These are phyloP conservation scores for Malurus cyaneus DNA, from an alignment of 2,113 vertebrate genomes.

Conservation along the genomic window DNA sequence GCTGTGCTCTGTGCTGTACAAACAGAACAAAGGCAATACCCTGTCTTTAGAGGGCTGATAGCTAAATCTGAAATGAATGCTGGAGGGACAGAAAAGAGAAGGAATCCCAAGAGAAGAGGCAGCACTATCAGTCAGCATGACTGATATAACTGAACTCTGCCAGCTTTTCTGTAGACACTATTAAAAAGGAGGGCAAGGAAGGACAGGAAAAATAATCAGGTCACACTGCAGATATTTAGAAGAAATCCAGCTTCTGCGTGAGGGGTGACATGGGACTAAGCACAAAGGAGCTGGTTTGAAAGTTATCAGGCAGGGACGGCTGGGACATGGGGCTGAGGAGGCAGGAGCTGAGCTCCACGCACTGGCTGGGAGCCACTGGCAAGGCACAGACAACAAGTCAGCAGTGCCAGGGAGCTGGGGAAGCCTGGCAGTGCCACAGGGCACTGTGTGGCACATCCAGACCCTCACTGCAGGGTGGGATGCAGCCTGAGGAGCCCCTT, in stretches of 20 bases:
- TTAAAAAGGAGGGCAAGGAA: slow-evolving; percentile 53
- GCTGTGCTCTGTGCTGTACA: slow-evolving; percentile 16
- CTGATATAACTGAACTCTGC: slow-evolving; percentile 40
- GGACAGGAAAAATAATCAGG: slow-evolving; percentile 60
- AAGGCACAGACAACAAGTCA: not conserved
- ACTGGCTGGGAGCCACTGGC: rapidly evolving
- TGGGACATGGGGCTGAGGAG: not conserved
- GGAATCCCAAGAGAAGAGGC: slow-evolving; percentile 59
- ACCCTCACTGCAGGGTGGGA: not conserved
- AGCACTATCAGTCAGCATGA: slow-evolving; percentile 54
- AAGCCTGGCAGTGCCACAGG: not conserved
- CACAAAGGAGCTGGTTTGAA: slow-evolving; percentile 30
- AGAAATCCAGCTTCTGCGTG: not conserved
- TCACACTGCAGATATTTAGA: slow-evolving; percentile 42
- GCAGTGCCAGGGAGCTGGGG: not conserved
- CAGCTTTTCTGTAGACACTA: slow-evolving; percentile 45
- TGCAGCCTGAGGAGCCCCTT: not conserved
- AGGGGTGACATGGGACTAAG: not conserved
- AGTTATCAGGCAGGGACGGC: not conserved
- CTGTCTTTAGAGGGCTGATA: slow-evolving; percentile 53
- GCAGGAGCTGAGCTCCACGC: not conserved
- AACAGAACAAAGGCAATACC: slow-evolving; percentile 64
- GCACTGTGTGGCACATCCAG: not conserved
- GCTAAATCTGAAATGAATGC: slow-evolving; percentile 60
- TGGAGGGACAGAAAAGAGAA: slow-evolving; percentile 54